Conservation (phyloP, 2,888 invertebrate species). For the Himalopsyche japonica region DNA sequence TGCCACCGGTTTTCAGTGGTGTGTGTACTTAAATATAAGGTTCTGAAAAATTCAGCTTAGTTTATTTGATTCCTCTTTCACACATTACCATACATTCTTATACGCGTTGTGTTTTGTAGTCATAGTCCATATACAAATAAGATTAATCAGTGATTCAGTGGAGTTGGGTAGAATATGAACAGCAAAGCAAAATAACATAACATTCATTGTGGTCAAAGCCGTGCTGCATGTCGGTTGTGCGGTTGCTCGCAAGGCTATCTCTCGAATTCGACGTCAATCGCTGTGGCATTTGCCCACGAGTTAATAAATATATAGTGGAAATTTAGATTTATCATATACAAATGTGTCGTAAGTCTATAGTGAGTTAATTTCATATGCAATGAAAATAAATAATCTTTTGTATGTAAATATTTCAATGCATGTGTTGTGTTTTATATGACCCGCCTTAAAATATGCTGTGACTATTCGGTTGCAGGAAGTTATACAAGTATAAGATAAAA, state of each 20-base stretch:
- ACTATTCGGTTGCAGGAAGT: neutral
- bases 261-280: neutral
- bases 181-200: neutral
- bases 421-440: neutral
- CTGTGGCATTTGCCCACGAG: neutral
- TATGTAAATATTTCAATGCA: neutral
- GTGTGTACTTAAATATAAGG: too few species aligned
- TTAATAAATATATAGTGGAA: neutral
- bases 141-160: neutral
- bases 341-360: neutral
- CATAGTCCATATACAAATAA: neutral
- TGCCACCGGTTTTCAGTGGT: too few species aligned
- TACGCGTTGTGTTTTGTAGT: neutral
- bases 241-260: neutral
- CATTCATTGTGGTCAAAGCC: neutral
- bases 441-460: neutral
- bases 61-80: too few species aligned
- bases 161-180: neutral
- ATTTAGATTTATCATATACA: neutral
- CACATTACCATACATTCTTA: too few species aligned
- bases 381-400: neutral
- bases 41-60: too few species aligned
- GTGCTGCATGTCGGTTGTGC: neutral
- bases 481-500: neutral
- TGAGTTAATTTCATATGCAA: neutral